phyloP scores from a whole-genome alignment of 2,888 invertebrate species.

The Teinopalpus imperialis region DNA sequence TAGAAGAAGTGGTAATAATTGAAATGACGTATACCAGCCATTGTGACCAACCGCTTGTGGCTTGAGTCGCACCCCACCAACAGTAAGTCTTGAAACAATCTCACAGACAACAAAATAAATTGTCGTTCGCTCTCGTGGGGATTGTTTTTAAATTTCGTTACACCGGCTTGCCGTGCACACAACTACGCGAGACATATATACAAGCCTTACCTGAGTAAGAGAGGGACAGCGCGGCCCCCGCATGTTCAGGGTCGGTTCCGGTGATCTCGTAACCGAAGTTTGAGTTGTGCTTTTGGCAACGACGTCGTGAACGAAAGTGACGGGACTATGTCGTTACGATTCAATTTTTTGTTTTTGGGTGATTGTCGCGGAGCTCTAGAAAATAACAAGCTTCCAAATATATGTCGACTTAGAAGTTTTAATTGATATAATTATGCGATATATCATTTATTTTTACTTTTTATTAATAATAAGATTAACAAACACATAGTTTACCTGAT shows the following conservation, averaged over 20 bases:
- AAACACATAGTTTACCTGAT: too few species aligned
- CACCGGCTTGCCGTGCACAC: slow-evolving; percentile 41
- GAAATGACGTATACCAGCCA: too few species aligned
- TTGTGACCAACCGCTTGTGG: too few species aligned
- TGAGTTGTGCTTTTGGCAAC: slow-evolving; percentile 8
- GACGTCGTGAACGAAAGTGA: not conserved
- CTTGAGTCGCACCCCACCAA: slow-evolving; percentile 20
- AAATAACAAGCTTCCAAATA: too few species aligned
- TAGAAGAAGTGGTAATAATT: too few species aligned
- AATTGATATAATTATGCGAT: too few species aligned
- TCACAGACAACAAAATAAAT: slow-evolving; percentile 40
- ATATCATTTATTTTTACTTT: too few species aligned
- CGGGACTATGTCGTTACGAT: not conserved
- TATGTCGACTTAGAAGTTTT: too few species aligned
- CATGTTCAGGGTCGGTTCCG: not conserved
- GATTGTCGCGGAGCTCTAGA: too few species aligned
- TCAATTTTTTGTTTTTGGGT: not conserved
- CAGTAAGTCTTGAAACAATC: slow-evolving; percentile 40
- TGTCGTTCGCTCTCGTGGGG: slow-evolving; percentile 48
- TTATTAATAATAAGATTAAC: too few species aligned
- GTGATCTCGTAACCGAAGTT: not conserved
- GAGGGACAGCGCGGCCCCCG: slow-evolving; percentile 23
- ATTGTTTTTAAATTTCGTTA: slow-evolving; percentile 77
- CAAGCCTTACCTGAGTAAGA: slow-evolving; percentile 24
- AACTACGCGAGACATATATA: slow-evolving; percentile 37